Evolutionary conservation across 2,113 vertebrate species (phyloP).

Genomic region (Paracanthobrama guichenoti): DNA sequence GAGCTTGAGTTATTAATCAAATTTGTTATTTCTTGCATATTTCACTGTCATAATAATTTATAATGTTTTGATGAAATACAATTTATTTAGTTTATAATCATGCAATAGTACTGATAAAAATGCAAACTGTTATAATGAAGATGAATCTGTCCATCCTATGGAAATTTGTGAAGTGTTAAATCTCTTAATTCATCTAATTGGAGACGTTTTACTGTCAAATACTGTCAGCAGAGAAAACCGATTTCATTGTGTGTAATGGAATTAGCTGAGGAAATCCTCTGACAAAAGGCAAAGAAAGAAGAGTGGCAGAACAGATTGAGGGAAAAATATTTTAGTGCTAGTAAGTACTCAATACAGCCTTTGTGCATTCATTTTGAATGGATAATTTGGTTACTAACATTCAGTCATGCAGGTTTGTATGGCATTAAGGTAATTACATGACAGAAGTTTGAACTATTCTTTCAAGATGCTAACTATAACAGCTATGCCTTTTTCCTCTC

Average conservation of each 20-base stretch:
- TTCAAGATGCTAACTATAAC: not conserved
- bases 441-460: not conserved
- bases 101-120: not conserved
- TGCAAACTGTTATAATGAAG: not conserved
- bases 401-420: not conserved
- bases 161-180: not conserved
- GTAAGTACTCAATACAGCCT: not conserved
- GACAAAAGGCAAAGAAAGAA: not conserved
- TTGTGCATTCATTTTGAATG: not conserved
- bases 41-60: slow-evolving; percentile 6
- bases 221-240: not conserved
- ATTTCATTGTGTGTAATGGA: slow-evolving; percentile 12
- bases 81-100: not conserved
- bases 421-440: not conserved
- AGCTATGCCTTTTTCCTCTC: not conserved
- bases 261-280: not conserved
- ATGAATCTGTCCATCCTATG: not conserved
- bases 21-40: not conserved
- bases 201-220: not conserved
- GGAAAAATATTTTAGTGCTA: not conserved
- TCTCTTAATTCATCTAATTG: slow-evolving; percentile 7
- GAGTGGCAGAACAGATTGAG: not conserved
- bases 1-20: not conserved
- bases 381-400: not conserved
- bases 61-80: not conserved